Evolutionary conservation across 2,797 vertebrate genomes (phyloP), one percentile per base, ranked within the genome.

Genomic region (Halcyon badia): DNA sequence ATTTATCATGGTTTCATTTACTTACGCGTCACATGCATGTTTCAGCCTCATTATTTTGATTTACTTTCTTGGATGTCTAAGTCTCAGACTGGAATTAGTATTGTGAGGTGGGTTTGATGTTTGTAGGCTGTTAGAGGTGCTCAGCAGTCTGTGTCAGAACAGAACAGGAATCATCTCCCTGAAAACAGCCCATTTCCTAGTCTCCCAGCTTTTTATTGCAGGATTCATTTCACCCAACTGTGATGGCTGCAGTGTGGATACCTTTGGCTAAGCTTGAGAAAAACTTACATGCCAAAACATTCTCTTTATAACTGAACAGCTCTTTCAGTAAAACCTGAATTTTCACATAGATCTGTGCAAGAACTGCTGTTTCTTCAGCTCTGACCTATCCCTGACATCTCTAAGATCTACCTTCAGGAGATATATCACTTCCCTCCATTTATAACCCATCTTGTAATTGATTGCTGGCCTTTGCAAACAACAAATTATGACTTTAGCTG

Each of bases 21-120:
- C 28, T 93, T 83, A 82, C 65, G 62, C 62, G 54, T 94, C 70
- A 65, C 35, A 14, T 28, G 37, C 13, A 4, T 52, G 26, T 51
- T 95, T 69, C 46, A 76, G 10, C 51, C 91, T 95, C 77, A 82
- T 94, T 95, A 94, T 76, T 89, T 94, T 87, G 35, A 62, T 91
- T 91, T 35, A 14, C 24, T 83, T 75, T 58, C 54, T 93, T 52
- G 77, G 58, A 95, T 79, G 76, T 83, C 91, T 88, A 62, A 82
- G 16, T 73, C 66, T 83, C 13, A 56, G 61, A 12, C 76, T 88
- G 46, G 19, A 92, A 78, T 69, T 48, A 76, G 20, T 35, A 24
- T 76, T 80, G 58, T 60, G 49, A 69, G 24, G 26, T 64, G n/a
- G 10, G 17, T 72, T 92, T 85, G 72, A 24, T 35, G n/a, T 75